Conservation (phyloP, 2,888 invertebrate genomes). For the Teleogryllus oceanicus region DNA sequence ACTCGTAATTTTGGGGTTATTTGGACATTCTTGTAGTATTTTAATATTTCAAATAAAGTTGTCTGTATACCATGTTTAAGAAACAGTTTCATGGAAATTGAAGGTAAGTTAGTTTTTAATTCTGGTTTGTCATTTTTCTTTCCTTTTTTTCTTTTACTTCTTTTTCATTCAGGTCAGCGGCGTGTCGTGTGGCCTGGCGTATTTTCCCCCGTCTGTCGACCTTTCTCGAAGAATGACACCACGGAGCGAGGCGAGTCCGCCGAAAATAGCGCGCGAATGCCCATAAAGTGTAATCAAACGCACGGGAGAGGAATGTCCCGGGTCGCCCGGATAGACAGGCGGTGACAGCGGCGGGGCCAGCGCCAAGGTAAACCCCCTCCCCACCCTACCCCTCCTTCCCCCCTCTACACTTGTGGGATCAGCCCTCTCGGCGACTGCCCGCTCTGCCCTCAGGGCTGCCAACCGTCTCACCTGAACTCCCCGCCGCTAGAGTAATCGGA, state of each 20-base stretch:
- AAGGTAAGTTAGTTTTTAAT: too few species aligned
- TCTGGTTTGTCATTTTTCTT: neutral
- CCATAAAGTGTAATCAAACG: constrained; percentile 18
- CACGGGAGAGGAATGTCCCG: constrained; percentile 1
- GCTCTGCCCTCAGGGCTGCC: neutral
- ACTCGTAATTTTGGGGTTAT: too few species aligned
- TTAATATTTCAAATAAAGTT: too few species aligned
- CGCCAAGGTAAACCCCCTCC: neutral
- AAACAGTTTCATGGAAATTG: too few species aligned
- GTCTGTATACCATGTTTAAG: too few species aligned
- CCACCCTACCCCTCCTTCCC: too few species aligned
- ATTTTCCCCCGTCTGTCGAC: neutral
- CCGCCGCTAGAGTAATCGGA: too few species aligned
- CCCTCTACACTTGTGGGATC: neutral
- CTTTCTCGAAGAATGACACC: neutral
- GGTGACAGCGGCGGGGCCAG: neutral
- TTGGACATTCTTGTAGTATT: too few species aligned
- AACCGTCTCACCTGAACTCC: too few species aligned
- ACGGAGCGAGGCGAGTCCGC: neutral
- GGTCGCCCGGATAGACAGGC: neutral
- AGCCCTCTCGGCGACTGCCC: neutral
- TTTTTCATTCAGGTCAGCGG: neutral
- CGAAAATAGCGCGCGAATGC: neutral
- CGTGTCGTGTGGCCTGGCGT: neutral
- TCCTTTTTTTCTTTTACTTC: neutral